Conservation (phyloP, 2,888 invertebrate genomes). For the Sesia apiformis region DNA sequence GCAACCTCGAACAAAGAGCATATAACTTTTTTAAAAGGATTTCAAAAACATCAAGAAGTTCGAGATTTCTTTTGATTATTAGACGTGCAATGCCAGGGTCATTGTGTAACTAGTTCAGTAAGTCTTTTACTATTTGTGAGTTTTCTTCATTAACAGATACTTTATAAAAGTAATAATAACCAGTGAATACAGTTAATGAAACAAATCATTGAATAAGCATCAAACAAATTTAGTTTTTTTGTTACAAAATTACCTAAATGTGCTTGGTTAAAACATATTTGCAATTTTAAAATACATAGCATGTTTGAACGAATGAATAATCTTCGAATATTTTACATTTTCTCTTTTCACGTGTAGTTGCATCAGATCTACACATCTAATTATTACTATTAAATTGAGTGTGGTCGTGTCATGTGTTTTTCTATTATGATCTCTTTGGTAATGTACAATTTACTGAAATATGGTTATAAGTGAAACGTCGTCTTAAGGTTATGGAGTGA, state of each 20-base stretch:
- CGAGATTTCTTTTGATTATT: constrained; percentile 41
- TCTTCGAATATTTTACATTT: constrained; percentile 25
- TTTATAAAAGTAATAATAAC: constrained; percentile 24
- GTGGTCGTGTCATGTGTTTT: constrained; percentile 53
- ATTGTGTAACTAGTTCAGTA: constrained; percentile 46
- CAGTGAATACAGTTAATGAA: background rate
- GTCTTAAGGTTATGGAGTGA: constrained; percentile 16
- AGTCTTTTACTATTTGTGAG: constrained; percentile 44
- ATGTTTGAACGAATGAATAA: background rate
- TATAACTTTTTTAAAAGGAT: too few species aligned
- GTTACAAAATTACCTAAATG: background rate
- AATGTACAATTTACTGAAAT: constrained; percentile 71
- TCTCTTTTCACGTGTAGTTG: constrained; percentile 31
- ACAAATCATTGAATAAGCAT: background rate
- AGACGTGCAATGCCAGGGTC: constrained; percentile 32
- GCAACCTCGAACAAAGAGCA: constrained; percentile 26
- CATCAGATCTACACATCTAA: constrained; percentile 33
- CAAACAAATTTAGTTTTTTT: background rate
- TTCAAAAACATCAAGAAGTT: too few species aligned
- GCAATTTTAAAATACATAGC: background rate
- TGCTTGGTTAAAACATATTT: background rate
- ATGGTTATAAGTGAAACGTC: constrained; percentile 28
- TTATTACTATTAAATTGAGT: constrained; percentile 42
- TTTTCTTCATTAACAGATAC: constrained; percentile 29
- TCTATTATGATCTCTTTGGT: constrained; percentile 53